Conservation (phyloP, 2,888 invertebrate genomes). For the Chalcis sispes region DNA sequence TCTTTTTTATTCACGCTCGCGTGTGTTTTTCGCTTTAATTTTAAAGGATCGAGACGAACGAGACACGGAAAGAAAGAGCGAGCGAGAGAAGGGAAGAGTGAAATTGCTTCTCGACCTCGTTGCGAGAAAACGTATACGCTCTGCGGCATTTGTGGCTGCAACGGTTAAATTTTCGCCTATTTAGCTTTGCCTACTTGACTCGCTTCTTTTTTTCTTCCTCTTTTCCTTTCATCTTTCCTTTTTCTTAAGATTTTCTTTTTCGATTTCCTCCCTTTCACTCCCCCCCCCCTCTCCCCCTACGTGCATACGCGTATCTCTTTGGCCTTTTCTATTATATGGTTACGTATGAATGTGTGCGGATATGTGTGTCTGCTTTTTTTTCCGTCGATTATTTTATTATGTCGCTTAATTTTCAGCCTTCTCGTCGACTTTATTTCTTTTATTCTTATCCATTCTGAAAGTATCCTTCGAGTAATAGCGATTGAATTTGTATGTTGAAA, state of each 20-base stretch:
- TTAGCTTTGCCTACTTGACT: constrained; percentile 20
- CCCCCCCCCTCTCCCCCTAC: too few relatives aligned
- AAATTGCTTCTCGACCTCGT: constrained; percentile 45
- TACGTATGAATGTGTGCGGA: background rate
- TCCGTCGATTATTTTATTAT: background rate
- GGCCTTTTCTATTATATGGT: background rate
- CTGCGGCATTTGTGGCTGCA: background rate
- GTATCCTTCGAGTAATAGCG: background rate
- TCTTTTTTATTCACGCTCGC: background rate
- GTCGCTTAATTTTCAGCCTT: constrained; percentile 12
- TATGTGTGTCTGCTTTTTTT: background rate
- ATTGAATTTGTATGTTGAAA: too few relatives aligned
- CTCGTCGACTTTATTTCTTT: background rate
- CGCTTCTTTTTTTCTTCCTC: background rate
- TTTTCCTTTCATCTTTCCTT: constrained; percentile 1
- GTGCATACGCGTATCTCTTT: background rate
- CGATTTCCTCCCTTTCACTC: too few relatives aligned
- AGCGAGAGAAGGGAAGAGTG: background rate
- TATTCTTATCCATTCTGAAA: background rate
- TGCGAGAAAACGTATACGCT: background rate
- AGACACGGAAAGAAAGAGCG: background rate
- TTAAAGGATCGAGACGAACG: constrained; percentile 7
- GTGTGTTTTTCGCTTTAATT: background rate
- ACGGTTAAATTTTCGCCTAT: background rate
- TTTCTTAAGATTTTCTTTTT: constrained; percentile 18